phyloP scores from a whole-genome alignment of 2,113 vertebrate species.

The Hemiscyllium ocellatum region DNA sequence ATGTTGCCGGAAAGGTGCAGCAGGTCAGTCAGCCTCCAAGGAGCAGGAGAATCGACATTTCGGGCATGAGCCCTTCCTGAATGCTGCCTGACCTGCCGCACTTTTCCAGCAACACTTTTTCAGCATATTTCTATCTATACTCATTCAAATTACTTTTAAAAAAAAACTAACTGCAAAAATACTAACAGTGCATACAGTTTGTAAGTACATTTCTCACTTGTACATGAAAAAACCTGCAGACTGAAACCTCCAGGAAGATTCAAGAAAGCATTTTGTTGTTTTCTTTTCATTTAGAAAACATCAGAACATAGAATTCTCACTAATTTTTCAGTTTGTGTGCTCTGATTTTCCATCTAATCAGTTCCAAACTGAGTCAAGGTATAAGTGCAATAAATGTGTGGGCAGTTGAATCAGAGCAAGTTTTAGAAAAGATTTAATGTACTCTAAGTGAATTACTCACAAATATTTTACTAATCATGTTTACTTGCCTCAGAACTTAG shows the following conservation, averaged over 20 bases:
- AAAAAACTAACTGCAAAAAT: background rate
- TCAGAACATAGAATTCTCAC: background rate
- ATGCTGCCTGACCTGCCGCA: no score
- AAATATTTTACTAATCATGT: background rate
- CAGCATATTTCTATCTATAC: background rate
- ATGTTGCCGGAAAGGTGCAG: no score
- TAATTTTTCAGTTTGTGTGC: background rate
- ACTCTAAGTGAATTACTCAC: background rate
- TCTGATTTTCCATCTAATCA: no score
- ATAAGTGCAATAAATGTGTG: background rate
- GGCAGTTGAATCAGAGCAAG: background rate
- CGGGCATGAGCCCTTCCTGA: no score
- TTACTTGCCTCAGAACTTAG: background rate
- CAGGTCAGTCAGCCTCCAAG: no score
- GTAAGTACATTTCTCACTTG: background rate
- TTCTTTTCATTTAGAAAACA: conserved; percentile 2
- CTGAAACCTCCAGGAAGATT: background rate
- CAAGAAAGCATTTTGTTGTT: background rate
- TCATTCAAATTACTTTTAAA: background rate
- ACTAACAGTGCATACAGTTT: background rate
- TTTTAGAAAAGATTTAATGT: background rate
- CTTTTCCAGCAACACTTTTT: no score
- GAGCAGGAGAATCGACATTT: no score
- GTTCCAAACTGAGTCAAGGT: background rate
- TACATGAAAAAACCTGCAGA: background rate